Percentiles rank a stretch among this genome's conserved stretches.
Evolutionary conservation across 1,140 invertebrate genomes (phyloP).

Genomic region (Halictus rubicundus): DNA sequence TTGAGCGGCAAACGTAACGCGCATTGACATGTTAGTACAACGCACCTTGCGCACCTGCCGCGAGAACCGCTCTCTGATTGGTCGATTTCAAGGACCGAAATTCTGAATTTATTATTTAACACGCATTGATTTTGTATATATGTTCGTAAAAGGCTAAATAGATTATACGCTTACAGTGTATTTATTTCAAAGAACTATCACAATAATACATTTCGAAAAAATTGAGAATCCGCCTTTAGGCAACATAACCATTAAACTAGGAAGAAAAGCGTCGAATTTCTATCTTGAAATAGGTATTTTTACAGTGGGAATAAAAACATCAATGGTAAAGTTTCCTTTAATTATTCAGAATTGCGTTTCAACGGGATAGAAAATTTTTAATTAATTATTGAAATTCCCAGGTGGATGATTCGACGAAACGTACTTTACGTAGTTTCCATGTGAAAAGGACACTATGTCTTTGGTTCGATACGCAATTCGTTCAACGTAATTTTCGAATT

Average conservation of each 20-base stretch:
- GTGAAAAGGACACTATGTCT: not conserved
- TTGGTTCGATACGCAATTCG: not conserved
- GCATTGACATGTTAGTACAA: conserved; percentile 9
- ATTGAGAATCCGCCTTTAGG: not conserved
- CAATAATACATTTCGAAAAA: not conserved
- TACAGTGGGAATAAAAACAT: not conserved
- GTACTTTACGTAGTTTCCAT: not conserved
- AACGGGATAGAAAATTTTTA: not conserved
- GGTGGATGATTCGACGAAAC: too few relatives aligned
- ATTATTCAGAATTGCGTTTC: not conserved
- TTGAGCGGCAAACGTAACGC: conserved; percentile 31
- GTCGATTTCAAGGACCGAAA: not conserved
- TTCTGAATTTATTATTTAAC: not conserved
- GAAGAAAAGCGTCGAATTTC: not conserved
- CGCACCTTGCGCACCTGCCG: not conserved
- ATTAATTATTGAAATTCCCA: not conserved
- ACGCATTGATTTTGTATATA: not conserved
- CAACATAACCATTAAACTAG: not conserved
- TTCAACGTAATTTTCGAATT: not conserved
- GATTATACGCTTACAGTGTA: not conserved
- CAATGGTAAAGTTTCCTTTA: not conserved
- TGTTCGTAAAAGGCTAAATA: not conserved
- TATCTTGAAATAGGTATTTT: not conserved
- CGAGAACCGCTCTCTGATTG: not conserved
- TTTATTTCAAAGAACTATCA: not conserved